phyloP scores from a whole-genome alignment of 2,113 vertebrate species.

The Melanerpes aurifrons region DNA sequence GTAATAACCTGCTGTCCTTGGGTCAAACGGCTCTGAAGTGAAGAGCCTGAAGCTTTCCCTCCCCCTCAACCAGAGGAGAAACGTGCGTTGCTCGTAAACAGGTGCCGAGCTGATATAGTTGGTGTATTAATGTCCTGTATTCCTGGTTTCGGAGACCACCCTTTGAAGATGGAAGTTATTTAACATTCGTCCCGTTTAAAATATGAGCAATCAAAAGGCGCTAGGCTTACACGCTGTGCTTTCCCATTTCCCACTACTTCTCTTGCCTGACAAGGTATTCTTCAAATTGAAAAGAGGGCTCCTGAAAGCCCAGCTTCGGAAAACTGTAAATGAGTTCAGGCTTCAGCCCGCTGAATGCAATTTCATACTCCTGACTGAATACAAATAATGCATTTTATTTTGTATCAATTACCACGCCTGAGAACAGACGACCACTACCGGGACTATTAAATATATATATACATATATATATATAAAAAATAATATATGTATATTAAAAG shows the following conservation, averaged over 20 bases:
- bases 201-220: constrained; percentile 44
- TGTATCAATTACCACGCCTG: constrained; percentile 61
- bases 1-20: constrained; percentile 47
- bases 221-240: not conserved
- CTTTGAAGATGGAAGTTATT: constrained; percentile 49
- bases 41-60: constrained; percentile 24
- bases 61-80: constrained; percentile 23
- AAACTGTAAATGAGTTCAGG: constrained; percentile 58
- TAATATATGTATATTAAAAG: not conserved
- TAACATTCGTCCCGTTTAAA: constrained; percentile 51
- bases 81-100: not conserved
- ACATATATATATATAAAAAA: not conserved
- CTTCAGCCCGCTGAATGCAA: constrained; percentile 52
- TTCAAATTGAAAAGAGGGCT: constrained; percentile 66
- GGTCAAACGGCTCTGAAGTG: constrained; percentile 11
- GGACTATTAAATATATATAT: not conserved
- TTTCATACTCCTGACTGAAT: constrained; percentile 56
- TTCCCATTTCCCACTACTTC: constrained; percentile 39
- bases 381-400: constrained; percentile 68
- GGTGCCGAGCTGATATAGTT: not conserved
- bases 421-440: constrained; percentile 28
- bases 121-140: not conserved
- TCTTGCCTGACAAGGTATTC: constrained; percentile 66
- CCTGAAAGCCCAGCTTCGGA: constrained; percentile 37
- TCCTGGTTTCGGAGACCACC: not conserved